A percentile compares a stretch with the other conserved stretches of the same genome.
phyloP scores from a whole-genome alignment of 1,140 invertebrate genomes.

The Phymastichus coffea region DNA sequence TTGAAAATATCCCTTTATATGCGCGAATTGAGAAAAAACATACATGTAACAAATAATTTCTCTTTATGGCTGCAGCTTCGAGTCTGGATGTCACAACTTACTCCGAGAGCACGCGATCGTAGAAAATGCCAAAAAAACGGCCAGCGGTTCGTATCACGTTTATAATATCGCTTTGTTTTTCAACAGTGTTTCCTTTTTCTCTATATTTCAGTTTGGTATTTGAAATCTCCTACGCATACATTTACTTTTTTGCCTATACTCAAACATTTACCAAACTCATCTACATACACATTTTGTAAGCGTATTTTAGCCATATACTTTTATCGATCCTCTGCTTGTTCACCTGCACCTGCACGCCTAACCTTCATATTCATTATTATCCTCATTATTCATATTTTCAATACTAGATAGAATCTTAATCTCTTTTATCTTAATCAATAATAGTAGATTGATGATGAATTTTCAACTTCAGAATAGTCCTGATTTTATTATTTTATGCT shows the following conservation, averaged over 20 bases:
- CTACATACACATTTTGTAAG: no score
- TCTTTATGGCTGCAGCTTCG: constrained; percentile 52
- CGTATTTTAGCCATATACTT: no score
- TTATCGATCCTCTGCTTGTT: constrained; percentile 5
- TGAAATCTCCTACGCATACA: background rate
- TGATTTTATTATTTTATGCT: no score
- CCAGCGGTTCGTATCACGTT: constrained; percentile 53
- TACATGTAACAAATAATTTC: constrained; percentile 32
- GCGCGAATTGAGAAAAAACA: background rate
- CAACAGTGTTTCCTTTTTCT: background rate
- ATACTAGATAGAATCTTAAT: no score
- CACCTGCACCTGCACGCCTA: constrained; percentile 17
- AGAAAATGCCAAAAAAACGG: constrained; percentile 56
- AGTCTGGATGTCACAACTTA: constrained; percentile 53
- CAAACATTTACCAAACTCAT: no score
- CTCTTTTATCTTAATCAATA: no score
- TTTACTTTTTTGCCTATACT: background rate
- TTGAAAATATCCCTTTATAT: no score
- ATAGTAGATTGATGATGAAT: no score
- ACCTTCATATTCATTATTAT: background rate
- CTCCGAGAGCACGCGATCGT: constrained; percentile 50
- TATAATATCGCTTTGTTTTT: constrained; percentile 16
- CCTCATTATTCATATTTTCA: background rate
- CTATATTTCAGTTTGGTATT: background rate
- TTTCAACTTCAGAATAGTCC: no score